Evolutionary conservation across 2,113 vertebrate genomes (phyloP), one percentile per base, ranked within the genome.

Genomic region (Oreochromis niloticus): DNA sequence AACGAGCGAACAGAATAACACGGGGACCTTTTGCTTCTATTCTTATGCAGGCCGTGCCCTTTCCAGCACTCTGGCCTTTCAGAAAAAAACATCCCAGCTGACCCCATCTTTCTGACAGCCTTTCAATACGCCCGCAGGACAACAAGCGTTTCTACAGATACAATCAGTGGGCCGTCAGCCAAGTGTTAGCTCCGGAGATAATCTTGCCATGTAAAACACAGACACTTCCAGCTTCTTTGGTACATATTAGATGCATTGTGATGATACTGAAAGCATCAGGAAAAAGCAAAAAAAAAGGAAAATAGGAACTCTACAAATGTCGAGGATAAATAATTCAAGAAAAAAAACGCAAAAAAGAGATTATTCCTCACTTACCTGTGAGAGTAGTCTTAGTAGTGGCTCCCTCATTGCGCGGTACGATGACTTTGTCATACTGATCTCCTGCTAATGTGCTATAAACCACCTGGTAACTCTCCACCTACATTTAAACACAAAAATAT

Each of bases 401-500:
- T 1, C 98, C 98, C 1, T 95, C 84, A 41, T 96, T 87, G 4
- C 96, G 96, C 0, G 97, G 97, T 27, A 99, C 97, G 48, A 97
- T 94, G 56, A 98, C 94, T 90, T 98, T 98, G 2, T 99, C 97
- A 89, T 99, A 99, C 89, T 97, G 97, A 92, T 99, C 98, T 17
- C 98, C 99, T 0, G 99, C 98, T 88, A 99, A 95, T 13, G 98
- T 99, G 96, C 98, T 99, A 94, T 98, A 99, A 17, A 99, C 98
- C 52, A 99, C 96, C 87, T 96, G 97, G 95, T 99, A 99, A 59
- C 95, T 95, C 48, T 97, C 97, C 1, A 97, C 98, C 95, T 96
- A 11, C 7, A 82, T 61, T 80, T n/a, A 83, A 73, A 88, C 32
- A 89, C 2, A 86, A 48, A 68, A 86, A 68, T 27, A 66, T 78